These are phyloP conservation scores for Smutsia gigantea DNA, from an alignment of 2,797 vertebrate genomes.

Conservation along the genomic window DNA sequence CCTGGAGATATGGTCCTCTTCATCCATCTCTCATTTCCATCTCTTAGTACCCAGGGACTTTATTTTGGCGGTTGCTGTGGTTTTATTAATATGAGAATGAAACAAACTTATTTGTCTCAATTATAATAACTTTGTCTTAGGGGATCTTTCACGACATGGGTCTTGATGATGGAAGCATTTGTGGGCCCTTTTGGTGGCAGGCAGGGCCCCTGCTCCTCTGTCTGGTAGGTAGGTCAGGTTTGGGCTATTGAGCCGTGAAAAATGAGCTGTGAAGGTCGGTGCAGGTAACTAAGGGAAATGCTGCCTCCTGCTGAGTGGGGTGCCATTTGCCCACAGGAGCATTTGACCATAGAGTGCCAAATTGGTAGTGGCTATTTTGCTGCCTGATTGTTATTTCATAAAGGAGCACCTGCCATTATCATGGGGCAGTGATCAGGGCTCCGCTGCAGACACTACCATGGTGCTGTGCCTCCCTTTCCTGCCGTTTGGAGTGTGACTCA, in stretches of 20 bases:
- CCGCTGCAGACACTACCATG: neutral
- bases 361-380: neutral
- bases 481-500: neutral
- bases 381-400: neutral
- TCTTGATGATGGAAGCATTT: neutral
- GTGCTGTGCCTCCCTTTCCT: neutral
- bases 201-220: rapidly evolving
- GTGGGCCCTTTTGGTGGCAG: neutral
- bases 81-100: neutral
- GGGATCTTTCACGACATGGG: neutral
- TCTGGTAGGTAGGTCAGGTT: neutral
- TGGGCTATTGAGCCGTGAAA: neutral
- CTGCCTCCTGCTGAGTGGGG: neutral
- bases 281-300: neutral
- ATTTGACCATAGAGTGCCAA: neutral
- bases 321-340: neutral
- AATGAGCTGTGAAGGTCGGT: neutral
- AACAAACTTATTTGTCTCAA: neutral
- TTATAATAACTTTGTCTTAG: neutral
- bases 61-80: neutral
- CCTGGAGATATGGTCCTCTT: neutral
- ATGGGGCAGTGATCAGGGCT: neutral
- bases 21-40: neutral
- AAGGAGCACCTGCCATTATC: neutral
- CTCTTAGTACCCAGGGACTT: neutral